Conservation (phyloP, 2,888 invertebrate genomes). For the Morpho helenor region DNA sequence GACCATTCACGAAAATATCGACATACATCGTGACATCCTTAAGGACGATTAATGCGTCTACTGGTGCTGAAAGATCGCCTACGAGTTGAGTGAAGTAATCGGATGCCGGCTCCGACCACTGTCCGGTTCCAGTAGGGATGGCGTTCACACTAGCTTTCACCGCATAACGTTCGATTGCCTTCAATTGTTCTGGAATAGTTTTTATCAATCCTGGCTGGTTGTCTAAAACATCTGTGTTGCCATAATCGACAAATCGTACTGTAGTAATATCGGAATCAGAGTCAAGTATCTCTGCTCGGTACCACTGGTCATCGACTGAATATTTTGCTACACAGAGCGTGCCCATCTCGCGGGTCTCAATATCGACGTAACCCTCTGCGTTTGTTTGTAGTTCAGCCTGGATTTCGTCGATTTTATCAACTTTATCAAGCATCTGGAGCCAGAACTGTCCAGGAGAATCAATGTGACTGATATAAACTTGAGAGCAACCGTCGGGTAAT, state of each 20-base stretch:
- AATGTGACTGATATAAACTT: slow-evolving; percentile 83
- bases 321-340: slow-evolving; percentile 88
- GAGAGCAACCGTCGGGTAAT: slow-evolving; percentile 55
- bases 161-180: slow-evolving; percentile 76
- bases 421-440: slow-evolving; percentile 81
- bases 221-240: slow-evolving; percentile 87
- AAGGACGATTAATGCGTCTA: slow-evolving; percentile 76
- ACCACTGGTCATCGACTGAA: slow-evolving; percentile 92
- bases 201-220: slow-evolving; percentile 81
- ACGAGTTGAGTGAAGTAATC: slow-evolving; percentile 74
- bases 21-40: slow-evolving; percentile 82
- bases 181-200: slow-evolving; percentile 79
- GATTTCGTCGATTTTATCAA: slow-evolving; percentile 76
- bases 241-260: slow-evolving; percentile 88
- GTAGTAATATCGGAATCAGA: slow-evolving; percentile 87
- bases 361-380: slow-evolving; percentile 68
- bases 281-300: slow-evolving; percentile 93
- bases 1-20: slow-evolving; percentile 80
- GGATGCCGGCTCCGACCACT: slow-evolving; percentile 83
- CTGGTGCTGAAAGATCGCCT: slow-evolving; percentile 69
- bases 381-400: slow-evolving; percentile 82
- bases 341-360: slow-evolving; percentile 80
- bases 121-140: slow-evolving; percentile 79
- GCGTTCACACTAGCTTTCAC: slow-evolving; percentile 84
- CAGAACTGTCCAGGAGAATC: slow-evolving; percentile 88